These are phyloP conservation scores for Aviceda subcristata DNA, from an alignment of 2,113 vertebrate species.

Conservation along the genomic window DNA sequence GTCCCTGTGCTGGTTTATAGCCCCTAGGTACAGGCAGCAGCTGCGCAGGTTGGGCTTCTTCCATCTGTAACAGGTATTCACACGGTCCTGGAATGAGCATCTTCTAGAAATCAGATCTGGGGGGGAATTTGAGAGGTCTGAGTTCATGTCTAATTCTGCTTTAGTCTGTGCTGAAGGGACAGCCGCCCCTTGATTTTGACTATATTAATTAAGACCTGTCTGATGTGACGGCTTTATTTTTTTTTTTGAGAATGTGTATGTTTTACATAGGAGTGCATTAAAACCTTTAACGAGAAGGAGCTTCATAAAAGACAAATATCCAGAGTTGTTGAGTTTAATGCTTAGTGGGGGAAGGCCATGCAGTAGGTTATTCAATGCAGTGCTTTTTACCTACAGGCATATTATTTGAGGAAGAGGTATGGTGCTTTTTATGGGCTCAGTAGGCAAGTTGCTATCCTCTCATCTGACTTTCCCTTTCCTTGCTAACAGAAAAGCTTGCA, in stretches of 20 bases:
- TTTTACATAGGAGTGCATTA: neutral
- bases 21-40: neutral
- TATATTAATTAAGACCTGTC: neutral
- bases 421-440: neutral
- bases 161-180: neutral
- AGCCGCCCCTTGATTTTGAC: neutral
- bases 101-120: neutral
- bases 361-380: neutral
- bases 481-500: conserved; percentile 88
- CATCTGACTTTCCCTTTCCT: neutral
- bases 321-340: accelerated
- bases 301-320: accelerated
- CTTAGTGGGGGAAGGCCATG: accelerated
- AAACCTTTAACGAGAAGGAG: neutral
- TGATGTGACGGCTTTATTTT: accelerated
- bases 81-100: neutral
- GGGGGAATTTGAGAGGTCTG: neutral
- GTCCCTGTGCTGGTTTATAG: neutral
- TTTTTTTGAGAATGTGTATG: neutral
- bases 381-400: accelerated
- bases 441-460: neutral
- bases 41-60: neutral
- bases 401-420: accelerated
- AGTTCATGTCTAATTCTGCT: neutral
- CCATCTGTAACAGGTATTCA: accelerated